Evolutionary conservation across 2,888 invertebrate species (phyloP).

Genomic region (Catonia carolina): DNA sequence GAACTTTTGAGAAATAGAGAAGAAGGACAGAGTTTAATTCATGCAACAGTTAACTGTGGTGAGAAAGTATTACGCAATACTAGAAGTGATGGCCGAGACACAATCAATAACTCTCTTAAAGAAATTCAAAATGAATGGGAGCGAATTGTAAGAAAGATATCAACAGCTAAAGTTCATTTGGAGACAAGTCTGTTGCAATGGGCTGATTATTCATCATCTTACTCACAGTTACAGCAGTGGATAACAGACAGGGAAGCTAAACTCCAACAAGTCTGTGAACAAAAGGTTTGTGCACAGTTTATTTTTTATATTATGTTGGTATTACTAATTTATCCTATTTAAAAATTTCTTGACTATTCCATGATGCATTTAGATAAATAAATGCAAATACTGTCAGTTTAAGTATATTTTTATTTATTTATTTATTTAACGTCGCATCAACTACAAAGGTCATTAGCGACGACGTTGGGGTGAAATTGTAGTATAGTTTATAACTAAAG

Average conservation of each 20-base stretch:
- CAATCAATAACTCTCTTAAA: conserved; percentile 77
- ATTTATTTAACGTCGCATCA: no score
- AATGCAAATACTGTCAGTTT: no score
- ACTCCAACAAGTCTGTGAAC: conserved; percentile 81
- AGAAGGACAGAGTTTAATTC: conserved; percentile 79
- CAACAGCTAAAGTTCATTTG: conserved; percentile 73
- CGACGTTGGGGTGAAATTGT: no score
- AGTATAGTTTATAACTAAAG: no score
- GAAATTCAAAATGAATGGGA: conserved; percentile 91
- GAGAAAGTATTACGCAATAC: conserved; percentile 85
- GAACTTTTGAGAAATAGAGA: conserved; percentile 74
- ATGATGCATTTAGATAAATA: no score
- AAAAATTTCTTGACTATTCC: no score
- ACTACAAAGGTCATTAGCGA: no score
- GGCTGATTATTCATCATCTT: conserved; percentile 93
- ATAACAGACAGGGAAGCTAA: conserved; percentile 89
- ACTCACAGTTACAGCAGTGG: conserved; percentile 89
- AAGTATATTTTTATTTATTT: no score
- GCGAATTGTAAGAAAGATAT: conserved; percentile 81
- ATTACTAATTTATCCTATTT: no score
- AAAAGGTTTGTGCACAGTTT: conserved; percentile 49
- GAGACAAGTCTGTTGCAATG: conserved; percentile 89
- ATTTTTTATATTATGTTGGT: no score
- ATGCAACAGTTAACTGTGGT: conserved; percentile 79
- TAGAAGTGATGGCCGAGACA: conserved; percentile 80